These are phyloP conservation scores for Parochlus steinenii DNA, from an alignment of 2,888 invertebrate species.

Conservation along the genomic window DNA sequence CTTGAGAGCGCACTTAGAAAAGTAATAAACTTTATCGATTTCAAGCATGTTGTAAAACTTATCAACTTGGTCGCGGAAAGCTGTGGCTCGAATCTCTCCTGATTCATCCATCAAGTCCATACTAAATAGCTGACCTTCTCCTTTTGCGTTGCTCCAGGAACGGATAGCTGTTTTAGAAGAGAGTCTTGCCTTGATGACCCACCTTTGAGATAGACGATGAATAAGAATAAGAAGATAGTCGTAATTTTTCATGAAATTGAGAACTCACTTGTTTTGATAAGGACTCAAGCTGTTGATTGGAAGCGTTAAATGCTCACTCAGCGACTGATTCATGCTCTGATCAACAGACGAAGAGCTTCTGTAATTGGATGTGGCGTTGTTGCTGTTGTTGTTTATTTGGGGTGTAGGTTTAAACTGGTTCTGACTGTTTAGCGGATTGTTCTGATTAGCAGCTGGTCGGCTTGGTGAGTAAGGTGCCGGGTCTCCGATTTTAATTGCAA, in stretches of 20 bases:
- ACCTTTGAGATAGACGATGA: constrained; percentile 33
- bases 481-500: constrained; percentile 61
- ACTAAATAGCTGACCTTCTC: constrained; percentile 86
- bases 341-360: constrained; percentile 31
- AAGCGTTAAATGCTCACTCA: constrained; percentile 35
- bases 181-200: constrained; percentile 84
- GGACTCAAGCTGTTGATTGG: constrained; percentile 80
- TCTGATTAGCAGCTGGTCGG: constrained; percentile 10
- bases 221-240: constrained; percentile 2
- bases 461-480: constrained; percentile 35
- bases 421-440: neutral
- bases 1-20: constrained; percentile 73
- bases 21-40: constrained; percentile 75
- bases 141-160: constrained; percentile 80
- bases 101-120: constrained; percentile 87
- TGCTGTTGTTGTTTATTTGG: constrained; percentile 13
- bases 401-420: constrained; percentile 6
- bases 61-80: constrained; percentile 74
- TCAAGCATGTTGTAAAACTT: constrained; percentile 79
- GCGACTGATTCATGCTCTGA: constrained; percentile 17
- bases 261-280: constrained; percentile 70
- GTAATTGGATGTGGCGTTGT: constrained; percentile 18
- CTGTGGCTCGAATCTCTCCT: constrained; percentile 86
- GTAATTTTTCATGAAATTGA: constrained; percentile 8
- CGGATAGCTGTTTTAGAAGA: constrained; percentile 64